Base-by-base conservation (phyloP, 92 coral and sea anemone genomes). In the Zoanthus solanderi region DNA sequence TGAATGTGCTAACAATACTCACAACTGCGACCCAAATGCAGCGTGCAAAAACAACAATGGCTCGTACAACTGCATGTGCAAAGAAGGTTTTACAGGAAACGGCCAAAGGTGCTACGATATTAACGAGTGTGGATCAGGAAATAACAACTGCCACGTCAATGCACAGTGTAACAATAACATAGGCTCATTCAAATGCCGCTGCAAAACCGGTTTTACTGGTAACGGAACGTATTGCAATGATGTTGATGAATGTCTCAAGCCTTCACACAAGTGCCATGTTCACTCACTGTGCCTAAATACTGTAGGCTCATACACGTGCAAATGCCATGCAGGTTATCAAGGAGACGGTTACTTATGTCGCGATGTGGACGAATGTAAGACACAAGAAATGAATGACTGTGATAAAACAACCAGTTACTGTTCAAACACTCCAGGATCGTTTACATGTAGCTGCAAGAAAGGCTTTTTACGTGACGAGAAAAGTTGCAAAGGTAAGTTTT, bases 81-180 rank as follows among this genome's bases (percentile, higher is more conserved):
- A 47, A 32, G 30, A 71, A 56, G 87, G 90, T n/a, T 88, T 80
- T 81, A 45, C 87, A 45, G 83, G 76, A 17, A 78, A 82, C 58
- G 95, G 93, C 11, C 13, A 34, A 50, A 87, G 60, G 9, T 92
- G 95, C 68, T 47, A 34, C n/a, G 95, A 92, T 53, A 44, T 92
- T 76, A 58, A 92, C 71, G 95, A 92, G 69, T 63, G 69, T n/a
- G 9, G 5, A 23, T 63, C 31, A 17, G 69, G 69, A 1, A 63
- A 3, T 5, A 63, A 63, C 30, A 63, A 63, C 30, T 63, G 69
- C 5, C 17, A 63, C 28, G 32, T 16, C 32, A 63, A 63, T 63
- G 69, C 69, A 63, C 29, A 63, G 10, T 63, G 69, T n/a, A 5
- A 16, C 2, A 63, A 63, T 23, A 63, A 30, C 11, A 4, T 17